Conservation (phyloP, 2,797 vertebrate species). For the Clarias laeviceps region DNA sequence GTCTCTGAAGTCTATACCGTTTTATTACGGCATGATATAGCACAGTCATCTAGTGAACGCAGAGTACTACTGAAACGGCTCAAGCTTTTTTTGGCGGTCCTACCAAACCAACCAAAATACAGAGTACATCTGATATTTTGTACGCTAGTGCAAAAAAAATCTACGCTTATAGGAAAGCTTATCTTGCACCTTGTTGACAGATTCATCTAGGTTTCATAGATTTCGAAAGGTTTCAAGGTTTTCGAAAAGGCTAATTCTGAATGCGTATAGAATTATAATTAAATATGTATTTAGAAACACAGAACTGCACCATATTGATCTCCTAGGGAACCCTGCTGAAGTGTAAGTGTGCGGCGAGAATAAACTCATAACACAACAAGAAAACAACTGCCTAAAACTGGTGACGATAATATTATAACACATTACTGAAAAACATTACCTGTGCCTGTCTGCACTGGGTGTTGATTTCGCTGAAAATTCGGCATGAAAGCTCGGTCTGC, state of each 20-base stretch:
- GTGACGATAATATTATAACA: neutral
- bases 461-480: neutral
- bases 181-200: neutral
- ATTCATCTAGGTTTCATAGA: neutral
- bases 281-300: neutral
- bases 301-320: neutral
- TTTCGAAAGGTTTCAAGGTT: neutral
- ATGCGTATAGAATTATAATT: neutral
- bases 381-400: too few species aligned
- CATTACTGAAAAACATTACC: neutral
- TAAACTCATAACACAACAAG: neutral
- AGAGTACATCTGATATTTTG: neutral
- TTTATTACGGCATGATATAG: neutral
- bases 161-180: too few species aligned
- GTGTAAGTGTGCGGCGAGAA: neutral
- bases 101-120: neutral
- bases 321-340: neutral
- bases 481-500: conserved; percentile 3
- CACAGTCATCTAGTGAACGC: neutral
- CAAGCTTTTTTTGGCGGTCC: neutral
- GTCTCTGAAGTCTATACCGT: neutral
- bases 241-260: neutral
- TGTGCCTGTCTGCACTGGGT: neutral
- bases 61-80: neutral
- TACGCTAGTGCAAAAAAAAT: neutral